Evolutionary conservation across 2,113 vertebrate genomes (phyloP).

Genomic region (Podarcis raffonei): DNA sequence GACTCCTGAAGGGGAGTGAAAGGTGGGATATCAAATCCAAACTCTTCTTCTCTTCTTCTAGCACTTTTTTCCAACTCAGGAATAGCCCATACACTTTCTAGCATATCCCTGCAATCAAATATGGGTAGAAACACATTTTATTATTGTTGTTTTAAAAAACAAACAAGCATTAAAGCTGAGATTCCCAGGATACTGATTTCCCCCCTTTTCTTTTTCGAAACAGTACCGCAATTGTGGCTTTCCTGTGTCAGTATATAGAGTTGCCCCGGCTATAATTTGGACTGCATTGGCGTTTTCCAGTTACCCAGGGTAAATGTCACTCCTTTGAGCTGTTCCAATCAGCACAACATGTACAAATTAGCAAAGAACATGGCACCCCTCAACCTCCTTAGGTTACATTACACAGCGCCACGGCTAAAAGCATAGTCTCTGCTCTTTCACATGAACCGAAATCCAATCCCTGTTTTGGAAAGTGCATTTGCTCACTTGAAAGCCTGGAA

Average conservation of each 20-base stretch:
- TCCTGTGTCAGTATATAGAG: neutral
- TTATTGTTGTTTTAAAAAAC: neutral
- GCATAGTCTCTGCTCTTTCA: slow-evolving; percentile 27
- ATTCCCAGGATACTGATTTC: neutral
- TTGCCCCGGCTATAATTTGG: neutral
- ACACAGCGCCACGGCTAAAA: slow-evolving; percentile 28
- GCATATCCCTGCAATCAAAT: neutral
- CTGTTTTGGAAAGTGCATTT: slow-evolving; percentile 53
- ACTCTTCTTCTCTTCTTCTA: too few species aligned
- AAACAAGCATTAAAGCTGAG: neutral
- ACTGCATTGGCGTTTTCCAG: neutral
- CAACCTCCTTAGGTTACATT: slow-evolving; percentile 23
- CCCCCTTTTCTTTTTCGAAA: too few species aligned
- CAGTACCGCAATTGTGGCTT: neutral
- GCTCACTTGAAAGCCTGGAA: slow-evolving; percentile 50
- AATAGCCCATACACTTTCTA: neutral
- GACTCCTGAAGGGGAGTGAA: too few species aligned
- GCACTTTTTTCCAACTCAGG: neutral
- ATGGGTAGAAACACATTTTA: neutral
- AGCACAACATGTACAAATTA: neutral
- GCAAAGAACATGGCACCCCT: neutral
- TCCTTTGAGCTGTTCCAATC: fast-evolving
- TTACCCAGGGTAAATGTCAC: neutral
- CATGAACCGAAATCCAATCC: slow-evolving; percentile 22
- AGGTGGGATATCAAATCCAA: too few species aligned